Evolutionary conservation across 2,888 invertebrate genomes (phyloP).

Genomic region (Pseudococcus longispinus): DNA sequence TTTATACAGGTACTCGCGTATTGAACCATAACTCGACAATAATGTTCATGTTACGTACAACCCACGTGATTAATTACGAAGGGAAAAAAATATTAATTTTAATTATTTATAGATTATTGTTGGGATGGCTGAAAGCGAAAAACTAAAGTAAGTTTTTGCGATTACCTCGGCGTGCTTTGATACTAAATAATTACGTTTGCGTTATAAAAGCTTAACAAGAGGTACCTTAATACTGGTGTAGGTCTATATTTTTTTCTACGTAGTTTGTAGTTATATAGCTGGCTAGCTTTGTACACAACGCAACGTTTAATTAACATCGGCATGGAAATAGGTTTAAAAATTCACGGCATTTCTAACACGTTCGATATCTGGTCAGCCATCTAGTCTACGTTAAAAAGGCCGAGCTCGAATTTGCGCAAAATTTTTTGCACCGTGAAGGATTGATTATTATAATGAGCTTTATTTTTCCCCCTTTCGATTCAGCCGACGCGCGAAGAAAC

Average conservation of each 20-base stretch:
- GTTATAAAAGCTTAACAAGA: conserved; percentile 35
- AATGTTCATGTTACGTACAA: background rate
- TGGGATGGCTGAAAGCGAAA: conserved; percentile 14
- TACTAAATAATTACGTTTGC: conserved; percentile 38
- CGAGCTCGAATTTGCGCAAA: background rate
- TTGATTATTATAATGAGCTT: conserved; percentile 14
- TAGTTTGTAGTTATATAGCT: too few species aligned
- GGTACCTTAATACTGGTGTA: conserved; percentile 16
- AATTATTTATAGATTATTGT: conserved; percentile 42
- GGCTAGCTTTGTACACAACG: background rate
- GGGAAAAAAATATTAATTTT: conserved; percentile 6
- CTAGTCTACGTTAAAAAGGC: background rate
- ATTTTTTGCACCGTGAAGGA: background rate
- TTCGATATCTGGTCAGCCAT: conserved; percentile 29
- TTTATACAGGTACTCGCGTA: background rate
- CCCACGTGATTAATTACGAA: background rate
- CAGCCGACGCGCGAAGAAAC: background rate
- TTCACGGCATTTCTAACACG: conserved; percentile 21
- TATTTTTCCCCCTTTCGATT: background rate
- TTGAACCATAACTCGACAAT: background rate
- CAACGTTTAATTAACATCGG: conserved; percentile 33
- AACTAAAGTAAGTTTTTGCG: conserved; percentile 8
- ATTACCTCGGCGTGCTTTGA: background rate
- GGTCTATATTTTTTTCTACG: background rate
- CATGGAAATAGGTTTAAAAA: conserved; percentile 23